Evolutionary conservation across 2,797 vertebrate genomes (phyloP).

Genomic region (Danio choprae): DNA sequence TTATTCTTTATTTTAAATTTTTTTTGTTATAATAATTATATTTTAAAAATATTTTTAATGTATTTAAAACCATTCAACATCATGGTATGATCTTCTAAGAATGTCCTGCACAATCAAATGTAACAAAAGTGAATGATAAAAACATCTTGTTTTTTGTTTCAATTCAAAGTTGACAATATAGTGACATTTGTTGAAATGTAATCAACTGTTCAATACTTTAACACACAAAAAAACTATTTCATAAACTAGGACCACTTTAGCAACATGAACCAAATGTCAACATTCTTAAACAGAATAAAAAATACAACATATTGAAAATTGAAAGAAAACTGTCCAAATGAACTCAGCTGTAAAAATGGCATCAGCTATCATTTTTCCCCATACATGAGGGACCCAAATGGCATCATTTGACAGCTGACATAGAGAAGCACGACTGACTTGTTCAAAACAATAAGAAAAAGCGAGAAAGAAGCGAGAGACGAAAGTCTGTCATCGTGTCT

Average conservation of each 20-base stretch:
- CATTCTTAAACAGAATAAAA: background rate
- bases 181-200: too few relatives aligned
- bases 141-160: background rate
- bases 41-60: background rate
- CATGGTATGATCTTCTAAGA: background rate
- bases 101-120: background rate
- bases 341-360: background rate
- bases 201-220: background rate
- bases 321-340: background rate
- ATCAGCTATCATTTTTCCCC: background rate
- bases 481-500: slow-evolving; percentile 47
- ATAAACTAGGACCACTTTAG: background rate
- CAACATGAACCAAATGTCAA: background rate
- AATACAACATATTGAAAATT: too few relatives aligned
- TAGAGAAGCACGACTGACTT: slow-evolving; percentile 46
- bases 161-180: background rate
- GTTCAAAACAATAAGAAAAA: slow-evolving; percentile 56
- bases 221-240: background rate
- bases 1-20: too few relatives aligned
- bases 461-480: slow-evolving; percentile 40
- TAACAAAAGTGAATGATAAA: background rate
- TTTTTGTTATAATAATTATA: too few relatives aligned
- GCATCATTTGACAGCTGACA: slow-evolving; percentile 55
- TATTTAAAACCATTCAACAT: background rate
- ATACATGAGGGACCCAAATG: background rate